Percentiles rank a stretch among this genome's conserved stretches.
phyloP scores from a whole-genome alignment of 2,888 invertebrate species.

The Linnaemya tessellans region DNA sequence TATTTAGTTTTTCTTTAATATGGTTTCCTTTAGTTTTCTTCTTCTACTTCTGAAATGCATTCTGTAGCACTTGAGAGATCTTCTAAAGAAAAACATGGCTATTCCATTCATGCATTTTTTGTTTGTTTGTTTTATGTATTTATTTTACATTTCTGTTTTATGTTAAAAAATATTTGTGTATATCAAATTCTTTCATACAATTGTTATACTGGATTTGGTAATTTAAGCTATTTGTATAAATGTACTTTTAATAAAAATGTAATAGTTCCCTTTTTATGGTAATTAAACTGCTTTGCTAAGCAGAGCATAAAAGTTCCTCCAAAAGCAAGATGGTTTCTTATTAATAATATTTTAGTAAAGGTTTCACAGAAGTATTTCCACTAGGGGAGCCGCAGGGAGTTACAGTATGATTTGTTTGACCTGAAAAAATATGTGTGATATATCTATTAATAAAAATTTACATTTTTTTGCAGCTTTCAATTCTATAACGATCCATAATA shows the following conservation, averaged over 20 bases:
- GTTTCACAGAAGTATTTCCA: slow-evolving; percentile 1
- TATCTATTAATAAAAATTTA: too few relatives aligned
- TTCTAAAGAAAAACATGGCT: slow-evolving; percentile 48
- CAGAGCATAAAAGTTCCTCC: slow-evolving; percentile 71
- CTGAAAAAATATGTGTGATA: too few relatives aligned
- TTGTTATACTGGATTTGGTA: slow-evolving; percentile 42
- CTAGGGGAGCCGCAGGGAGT: too few relatives aligned
- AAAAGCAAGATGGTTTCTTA: slow-evolving; percentile 60
- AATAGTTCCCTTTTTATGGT: neutral
- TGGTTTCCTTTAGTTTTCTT: slow-evolving; percentile 62
- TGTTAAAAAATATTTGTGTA: slow-evolving; percentile 28
- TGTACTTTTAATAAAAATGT: slow-evolving; percentile 18
- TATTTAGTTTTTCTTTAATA: slow-evolving; percentile 60
- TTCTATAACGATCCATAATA: too few relatives aligned
- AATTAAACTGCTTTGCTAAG: slow-evolving; percentile 73
- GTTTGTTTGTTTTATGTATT: neutral
- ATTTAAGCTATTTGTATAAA: slow-evolving; percentile 49
- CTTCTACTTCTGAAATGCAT: slow-evolving; percentile 52
- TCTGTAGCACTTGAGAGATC: slow-evolving; percentile 48
- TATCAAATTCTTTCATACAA: slow-evolving; percentile 41
- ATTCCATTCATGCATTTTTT: slow-evolving; percentile 37
- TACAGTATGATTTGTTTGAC: too few relatives aligned
- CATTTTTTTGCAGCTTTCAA: too few relatives aligned
- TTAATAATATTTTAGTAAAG: slow-evolving; percentile 37
- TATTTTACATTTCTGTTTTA: slow-evolving; percentile 23